Base-by-base conservation (phyloP, 2,888 invertebrate species). In the Cheilosia vernalis region DNA sequence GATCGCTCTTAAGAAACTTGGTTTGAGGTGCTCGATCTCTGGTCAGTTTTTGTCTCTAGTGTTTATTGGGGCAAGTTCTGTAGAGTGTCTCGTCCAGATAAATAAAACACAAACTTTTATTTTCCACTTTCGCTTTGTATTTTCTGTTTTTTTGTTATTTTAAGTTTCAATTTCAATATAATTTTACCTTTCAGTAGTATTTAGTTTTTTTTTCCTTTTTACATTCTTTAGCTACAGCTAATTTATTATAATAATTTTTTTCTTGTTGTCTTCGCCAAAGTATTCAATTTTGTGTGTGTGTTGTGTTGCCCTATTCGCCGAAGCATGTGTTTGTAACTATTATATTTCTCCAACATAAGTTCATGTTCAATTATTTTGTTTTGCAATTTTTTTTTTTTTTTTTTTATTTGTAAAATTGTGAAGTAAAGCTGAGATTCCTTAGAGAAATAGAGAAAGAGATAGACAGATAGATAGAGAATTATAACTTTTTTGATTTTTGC, bases 141-240 rank as follows among this genome's bases (percentile, higher is more conserved):
- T 78, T 70, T 72, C 37, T 37, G 37, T 44, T 77, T 40, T 40
- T 69, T 56, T 58, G 24, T 60, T 64, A 53, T 27, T 78, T 78
- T 83, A 47, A 78, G 66, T 84, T 74, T 27, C 67, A 80, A 60
- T 64, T 74, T 69, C 19, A 74, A 69, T 69, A 21, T 67, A 67
- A 37, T 58, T 44, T 30, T 44, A 84, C 79, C 67, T 44, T 64
- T 67, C 42, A 9, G 42, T 47, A 58, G 67, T 85, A 70, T 64
- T 55, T 51, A 56, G 40, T 70, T 60, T 77, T 13, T 37, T 30
- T 47, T 44, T 78, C 53, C 51, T 61, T 69, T 87, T 80, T 79
- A 83, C 77, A 83, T 49, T 77, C 44, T 61, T 74, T 74, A 40
- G 33, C 83, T 83, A 73, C 79, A 73, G 17, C 73, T 83, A 73